Evolutionary conservation across 2,113 vertebrate genomes (phyloP).

Genomic region (Numenius arquata): DNA sequence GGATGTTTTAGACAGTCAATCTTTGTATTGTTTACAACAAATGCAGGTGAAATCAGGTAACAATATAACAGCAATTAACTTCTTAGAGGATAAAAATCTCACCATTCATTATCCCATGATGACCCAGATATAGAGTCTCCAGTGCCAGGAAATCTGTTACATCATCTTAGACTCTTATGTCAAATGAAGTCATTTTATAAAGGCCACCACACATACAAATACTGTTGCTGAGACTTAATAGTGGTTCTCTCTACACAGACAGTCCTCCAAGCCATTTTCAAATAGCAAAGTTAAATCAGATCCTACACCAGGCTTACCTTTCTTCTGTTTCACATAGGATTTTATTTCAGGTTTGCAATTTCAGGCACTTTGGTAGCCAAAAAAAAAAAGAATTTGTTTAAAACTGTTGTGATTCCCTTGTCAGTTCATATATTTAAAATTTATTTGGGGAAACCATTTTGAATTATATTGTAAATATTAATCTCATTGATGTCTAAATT

Average conservation of each 20-base stretch:
- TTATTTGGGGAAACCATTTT: not conserved
- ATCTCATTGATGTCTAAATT: not conserved
- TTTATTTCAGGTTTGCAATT: not conserved
- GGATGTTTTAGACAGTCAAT: not conserved
- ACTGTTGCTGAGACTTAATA: not conserved
- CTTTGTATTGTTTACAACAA: not conserved
- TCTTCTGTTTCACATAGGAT: not conserved
- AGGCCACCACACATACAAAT: not conserved
- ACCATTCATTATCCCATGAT: not conserved
- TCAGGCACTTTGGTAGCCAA: not conserved
- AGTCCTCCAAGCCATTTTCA: not conserved
- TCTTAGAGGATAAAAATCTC: not conserved
- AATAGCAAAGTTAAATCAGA: not conserved
- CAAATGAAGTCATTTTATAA: not conserved
- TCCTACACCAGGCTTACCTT: not conserved
- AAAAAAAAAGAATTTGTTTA: not conserved
- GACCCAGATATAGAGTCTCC: not conserved
- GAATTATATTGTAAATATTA: not conserved
- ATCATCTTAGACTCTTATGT: not conserved
- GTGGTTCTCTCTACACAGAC: not conserved
- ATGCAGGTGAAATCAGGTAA: not conserved
- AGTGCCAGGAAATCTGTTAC: not conserved
- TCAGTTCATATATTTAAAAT: not conserved
- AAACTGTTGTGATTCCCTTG: not conserved
- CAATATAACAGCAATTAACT: not conserved